Base-by-base conservation (phyloP, 2,113 vertebrate genomes). In the Tympanuchus pallidicinctus region DNA sequence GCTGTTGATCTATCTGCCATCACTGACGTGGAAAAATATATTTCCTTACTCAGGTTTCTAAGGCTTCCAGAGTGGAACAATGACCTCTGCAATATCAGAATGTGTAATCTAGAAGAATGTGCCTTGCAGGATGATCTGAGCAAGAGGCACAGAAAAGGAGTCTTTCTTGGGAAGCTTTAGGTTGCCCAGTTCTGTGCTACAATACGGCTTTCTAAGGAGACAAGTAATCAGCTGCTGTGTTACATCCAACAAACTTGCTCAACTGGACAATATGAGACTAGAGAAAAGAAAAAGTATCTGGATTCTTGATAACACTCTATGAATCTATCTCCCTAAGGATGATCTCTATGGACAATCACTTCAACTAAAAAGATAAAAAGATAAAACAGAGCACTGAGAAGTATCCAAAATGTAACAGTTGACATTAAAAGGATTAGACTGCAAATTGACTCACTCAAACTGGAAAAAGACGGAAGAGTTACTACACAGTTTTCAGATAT, bases 21-120 rank as follows among this genome's bases (percentile, higher is more conserved):
- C 90, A 81, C 86, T 96, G 94, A 92, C 52, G 24, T 11, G 59
- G 22, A 94, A 84, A 96, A 96, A 89, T 82, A 21, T 30, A 80
- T 94, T 96, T 95, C 76, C 93, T 75, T 82, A 66, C 76, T 95
- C 76, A 66, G 45, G 76, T 96, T 95, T 93, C 88, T 94, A 94
- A 84, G 86, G 86, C 56, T 67, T 92, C 89, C 65, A 89, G 38
- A 94, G 18, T 54, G 89, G 71, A 94, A 71, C 76, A 81, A 92
- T 90, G 89, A 90, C 64, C 69, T 96, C 63, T 25, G 27, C 36
- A 48, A 30, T 61, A 89, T 81, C 88, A 90, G 64, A 89, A 86
- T 72, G 54, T 91, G 91, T 94, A 90, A 94, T 95, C 60, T 88
- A 96, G 79, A 79, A 86, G 56, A 89, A 82, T 50, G 28, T 0